Percentiles rank a stretch among this genome's conserved stretches.
These are phyloP conservation scores for Caenorhabditis imperialis DNA, from an alignment of 2,888 invertebrate species.

Conservation along the genomic window DNA sequence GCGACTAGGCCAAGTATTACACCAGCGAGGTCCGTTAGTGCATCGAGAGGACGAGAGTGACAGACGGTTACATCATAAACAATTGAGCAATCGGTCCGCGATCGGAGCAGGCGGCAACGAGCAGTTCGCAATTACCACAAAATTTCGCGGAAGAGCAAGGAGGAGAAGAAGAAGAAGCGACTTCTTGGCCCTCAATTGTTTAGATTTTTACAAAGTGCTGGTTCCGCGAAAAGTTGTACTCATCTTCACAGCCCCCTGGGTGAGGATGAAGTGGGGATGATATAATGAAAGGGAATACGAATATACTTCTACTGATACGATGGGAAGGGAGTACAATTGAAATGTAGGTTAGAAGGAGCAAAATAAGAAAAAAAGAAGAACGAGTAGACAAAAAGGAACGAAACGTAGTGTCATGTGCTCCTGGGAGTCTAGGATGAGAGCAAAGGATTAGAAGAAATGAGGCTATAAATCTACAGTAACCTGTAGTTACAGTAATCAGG, in stretches of 20 bases:
- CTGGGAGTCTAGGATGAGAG: not conserved
- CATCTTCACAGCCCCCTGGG: constrained; percentile 1
- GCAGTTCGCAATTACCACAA: constrained; percentile 44
- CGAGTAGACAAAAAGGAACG: constrained; percentile 8
- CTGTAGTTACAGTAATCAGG: no score
- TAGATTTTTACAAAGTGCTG: constrained; percentile 29
- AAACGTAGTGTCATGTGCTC: constrained; percentile 17
- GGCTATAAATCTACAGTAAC: no score
- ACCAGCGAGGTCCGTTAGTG: constrained; percentile 41
- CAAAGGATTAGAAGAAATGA: constrained; percentile 10
- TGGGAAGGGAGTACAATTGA: no score
- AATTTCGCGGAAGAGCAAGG: constrained; percentile 14
- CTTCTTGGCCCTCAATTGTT: constrained; percentile 15
- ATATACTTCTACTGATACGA: no score
- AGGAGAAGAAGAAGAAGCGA: constrained; percentile 1
- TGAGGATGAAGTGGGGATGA: no score
- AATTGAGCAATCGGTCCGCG: constrained; percentile 44
- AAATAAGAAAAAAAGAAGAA: not conserved
- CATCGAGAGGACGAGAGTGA: constrained; percentile 21
- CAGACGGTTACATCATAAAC: constrained; percentile 57
- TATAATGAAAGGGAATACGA: no score
- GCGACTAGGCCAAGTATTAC: constrained; percentile 45
- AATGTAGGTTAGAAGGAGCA: no score
- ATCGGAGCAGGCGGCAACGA: not conserved
- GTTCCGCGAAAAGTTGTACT: constrained; percentile 20